These are phyloP conservation scores for Dipus sagitta DNA, from an alignment of 2,797 vertebrate genomes.

Conservation along the genomic window DNA sequence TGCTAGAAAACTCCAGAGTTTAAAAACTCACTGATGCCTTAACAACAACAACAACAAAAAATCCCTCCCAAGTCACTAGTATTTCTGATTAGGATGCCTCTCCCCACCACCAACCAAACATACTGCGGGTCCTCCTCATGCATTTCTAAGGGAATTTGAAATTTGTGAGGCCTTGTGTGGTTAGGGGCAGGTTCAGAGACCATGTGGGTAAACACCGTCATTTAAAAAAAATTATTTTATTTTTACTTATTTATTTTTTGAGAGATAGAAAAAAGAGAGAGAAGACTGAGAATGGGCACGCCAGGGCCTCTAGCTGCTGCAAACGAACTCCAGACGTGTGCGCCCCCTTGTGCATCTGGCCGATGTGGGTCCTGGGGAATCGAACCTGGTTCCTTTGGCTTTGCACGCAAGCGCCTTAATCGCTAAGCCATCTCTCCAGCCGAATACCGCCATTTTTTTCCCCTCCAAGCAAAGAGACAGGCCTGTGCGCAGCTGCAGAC, in stretches of 20 bases:
- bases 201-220: no score
- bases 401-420: no score
- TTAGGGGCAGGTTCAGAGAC: background rate
- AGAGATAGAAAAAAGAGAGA: no score
- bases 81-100: background rate
- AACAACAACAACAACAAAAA: background rate
- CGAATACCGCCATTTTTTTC: background rate
- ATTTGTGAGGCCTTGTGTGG: background rate
- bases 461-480: background rate
- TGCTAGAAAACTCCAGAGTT: background rate
- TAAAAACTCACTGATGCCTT: background rate
- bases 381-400: no score
- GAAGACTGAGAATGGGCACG: no score
- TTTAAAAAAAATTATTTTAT: no score
- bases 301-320: no score
- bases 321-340: no score
- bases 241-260: no score
- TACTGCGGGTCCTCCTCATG: rapidly evolving
- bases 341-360: no score
- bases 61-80: background rate
- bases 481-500: background rate
- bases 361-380: no score
- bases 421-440: no score
- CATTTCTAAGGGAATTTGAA: background rate
- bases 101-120: rapidly evolving